Evolutionary conservation across 2,113 vertebrate genomes (phyloP).

Genomic region (Nyctereutes procyonoides): DNA sequence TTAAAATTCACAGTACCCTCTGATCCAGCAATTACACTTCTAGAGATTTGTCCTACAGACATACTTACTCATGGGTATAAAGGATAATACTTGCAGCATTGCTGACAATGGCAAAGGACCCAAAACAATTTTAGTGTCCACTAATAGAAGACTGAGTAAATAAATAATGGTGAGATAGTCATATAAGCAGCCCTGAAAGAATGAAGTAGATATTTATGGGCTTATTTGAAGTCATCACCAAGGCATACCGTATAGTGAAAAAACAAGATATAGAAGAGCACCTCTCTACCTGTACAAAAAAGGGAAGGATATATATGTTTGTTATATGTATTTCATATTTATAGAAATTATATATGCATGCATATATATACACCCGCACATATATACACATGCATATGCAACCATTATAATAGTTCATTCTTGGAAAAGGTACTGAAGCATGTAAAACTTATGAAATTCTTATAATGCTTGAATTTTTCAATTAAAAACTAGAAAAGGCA

Average conservation of each 20-base stretch:
- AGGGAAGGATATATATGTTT: not conserved
- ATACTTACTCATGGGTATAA: not conserved
- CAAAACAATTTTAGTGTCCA: not conserved
- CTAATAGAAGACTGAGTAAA: not conserved
- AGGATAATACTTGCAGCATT: not conserved
- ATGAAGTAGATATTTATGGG: not conserved
- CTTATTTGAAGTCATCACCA: not conserved
- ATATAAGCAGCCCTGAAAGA: not conserved
- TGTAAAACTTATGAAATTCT: not conserved
- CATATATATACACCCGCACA: not conserved
- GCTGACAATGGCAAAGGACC: not conserved
- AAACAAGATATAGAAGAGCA: not conserved
- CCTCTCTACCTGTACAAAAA: not conserved
- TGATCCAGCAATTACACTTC: not conserved
- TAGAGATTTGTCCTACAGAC: not conserved
- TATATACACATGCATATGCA: not conserved
- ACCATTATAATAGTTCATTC: not conserved
- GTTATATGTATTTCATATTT: not conserved
- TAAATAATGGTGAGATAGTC: not conserved
- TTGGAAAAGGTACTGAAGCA: not conserved
- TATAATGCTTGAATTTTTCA: not conserved
- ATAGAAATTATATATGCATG: not conserved
- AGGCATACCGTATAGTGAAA: not conserved
- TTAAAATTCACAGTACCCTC: not conserved
- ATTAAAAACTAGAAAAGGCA: not conserved